Evolutionary conservation across 2,113 vertebrate genomes (phyloP).

Genomic region (Vimba vimba): DNA sequence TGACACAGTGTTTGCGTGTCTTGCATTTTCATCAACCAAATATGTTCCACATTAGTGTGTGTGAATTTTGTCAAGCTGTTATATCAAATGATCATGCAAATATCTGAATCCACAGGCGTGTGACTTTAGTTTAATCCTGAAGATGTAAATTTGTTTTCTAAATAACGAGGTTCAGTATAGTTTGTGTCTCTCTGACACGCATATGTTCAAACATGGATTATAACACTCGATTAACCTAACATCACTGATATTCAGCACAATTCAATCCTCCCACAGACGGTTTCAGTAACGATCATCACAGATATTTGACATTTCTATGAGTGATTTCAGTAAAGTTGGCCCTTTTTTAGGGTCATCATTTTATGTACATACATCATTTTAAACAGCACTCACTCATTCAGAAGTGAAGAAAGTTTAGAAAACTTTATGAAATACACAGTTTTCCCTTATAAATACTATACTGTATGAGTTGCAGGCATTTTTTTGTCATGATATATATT

Average conservation of each 20-base stretch:
- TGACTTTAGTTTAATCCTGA: neutral
- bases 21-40: neutral
- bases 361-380: neutral
- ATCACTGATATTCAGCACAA: neutral
- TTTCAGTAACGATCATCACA: neutral
- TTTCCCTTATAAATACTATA: neutral
- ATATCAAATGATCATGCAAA: neutral
- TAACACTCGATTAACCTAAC: neutral
- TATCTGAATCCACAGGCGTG: neutral
- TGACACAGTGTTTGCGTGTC: neutral
- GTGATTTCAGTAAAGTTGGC: neutral
- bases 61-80: neutral
- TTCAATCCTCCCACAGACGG: neutral
- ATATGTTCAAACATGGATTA: neutral
- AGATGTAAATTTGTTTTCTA: neutral
- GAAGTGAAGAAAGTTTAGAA: neutral
- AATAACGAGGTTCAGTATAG: neutral
- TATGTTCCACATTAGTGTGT: neutral
- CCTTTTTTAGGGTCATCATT: neutral
- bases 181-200: neutral
- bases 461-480: too few species aligned
- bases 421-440: neutral
- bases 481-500: too few species aligned
- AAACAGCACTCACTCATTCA: neutral
- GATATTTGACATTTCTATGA: neutral